Percentiles rank a stretch among this genome's conserved stretches.
Conservation (phyloP, 2,888 invertebrate species). For the Syrphus vitripennis region DNA sequence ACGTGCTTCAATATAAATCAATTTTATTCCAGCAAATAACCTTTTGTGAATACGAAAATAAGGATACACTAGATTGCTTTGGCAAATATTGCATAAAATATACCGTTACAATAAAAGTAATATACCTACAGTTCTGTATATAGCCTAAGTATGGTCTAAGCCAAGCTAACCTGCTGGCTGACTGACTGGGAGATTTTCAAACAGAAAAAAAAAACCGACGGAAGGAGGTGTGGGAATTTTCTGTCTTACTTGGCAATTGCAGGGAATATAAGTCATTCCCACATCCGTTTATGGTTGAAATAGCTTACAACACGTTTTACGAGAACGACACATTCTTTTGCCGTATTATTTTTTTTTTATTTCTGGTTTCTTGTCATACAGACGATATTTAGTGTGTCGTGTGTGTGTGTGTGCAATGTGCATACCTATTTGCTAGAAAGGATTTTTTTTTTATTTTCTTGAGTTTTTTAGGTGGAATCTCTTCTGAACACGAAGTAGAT, state of each 20-base stretch:
- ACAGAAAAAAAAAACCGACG: slow-evolving; percentile 11
- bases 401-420: neutral
- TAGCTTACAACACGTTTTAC: slow-evolving; percentile 72
- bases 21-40: slow-evolving; percentile 67
- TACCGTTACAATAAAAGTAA: neutral
- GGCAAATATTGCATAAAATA: slow-evolving; percentile 61
- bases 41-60: slow-evolving; percentile 70
- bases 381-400: neutral
- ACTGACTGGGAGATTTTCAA: slow-evolving; percentile 23
- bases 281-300: slow-evolving; percentile 71
- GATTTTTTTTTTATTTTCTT: neutral
- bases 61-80: slow-evolving; percentile 59
- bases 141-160: no score
- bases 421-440: neutral
- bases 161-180: slow-evolving; percentile 43
- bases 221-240: slow-evolving; percentile 67
- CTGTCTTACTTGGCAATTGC: slow-evolving; percentile 71
- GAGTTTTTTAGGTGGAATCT: neutral
- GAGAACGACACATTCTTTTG: slow-evolving; percentile 50
- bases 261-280: slow-evolving; percentile 68
- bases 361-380: neutral
- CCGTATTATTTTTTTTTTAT: slow-evolving; percentile 11
- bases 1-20: slow-evolving; percentile 72
- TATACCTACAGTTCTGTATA: neutral
- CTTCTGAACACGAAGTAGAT: slow-evolving; percentile 30